Percentiles rank a stretch among this genome's conserved stretches.
Conservation (phyloP, 2,797 vertebrate genomes). For the Parotocinclus haroldoi region DNA sequence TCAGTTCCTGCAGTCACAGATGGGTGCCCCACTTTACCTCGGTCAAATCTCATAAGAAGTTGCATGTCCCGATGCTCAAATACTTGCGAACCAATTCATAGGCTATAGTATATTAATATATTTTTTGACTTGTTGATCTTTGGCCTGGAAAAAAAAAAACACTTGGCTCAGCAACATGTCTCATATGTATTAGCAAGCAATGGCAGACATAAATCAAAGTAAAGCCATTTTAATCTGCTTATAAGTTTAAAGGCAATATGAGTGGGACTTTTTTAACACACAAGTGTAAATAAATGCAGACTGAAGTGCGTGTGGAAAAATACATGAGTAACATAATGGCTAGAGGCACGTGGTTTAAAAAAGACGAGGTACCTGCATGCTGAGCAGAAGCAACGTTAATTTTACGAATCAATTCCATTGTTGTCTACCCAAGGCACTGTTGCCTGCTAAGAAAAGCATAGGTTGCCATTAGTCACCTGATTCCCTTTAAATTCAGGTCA, state of each 20-base stretch:
- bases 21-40: conserved; percentile 24
- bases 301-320: conserved; percentile 24
- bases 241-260: conserved; percentile 28
- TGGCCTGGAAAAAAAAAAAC: conserved; percentile 51
- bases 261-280: conserved; percentile 30
- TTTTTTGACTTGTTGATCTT: conserved; percentile 34
- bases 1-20: neutral
- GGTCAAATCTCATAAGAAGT: conserved; percentile 56
- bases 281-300: conserved; percentile 5
- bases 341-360: conserved; percentile 17
- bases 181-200: conserved; percentile 38
- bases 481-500: conserved; percentile 12
- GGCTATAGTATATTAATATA: conserved; percentile 46
- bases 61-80: conserved; percentile 42
- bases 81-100: conserved; percentile 29
- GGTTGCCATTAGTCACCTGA: conserved; percentile 27
- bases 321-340: conserved; percentile 5
- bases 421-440: conserved; percentile 19
- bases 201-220: conserved; percentile 45
- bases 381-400: neutral
- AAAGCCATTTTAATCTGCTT: conserved; percentile 30
- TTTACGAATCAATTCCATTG: conserved; percentile 9
- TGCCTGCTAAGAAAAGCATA: conserved; percentile 28
- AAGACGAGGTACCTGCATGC: conserved; percentile 4
- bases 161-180: conserved; percentile 42